These are phyloP conservation scores for Apis dorsata DNA, from an alignment of 1,140 invertebrate genomes.

Conservation along the genomic window DNA sequence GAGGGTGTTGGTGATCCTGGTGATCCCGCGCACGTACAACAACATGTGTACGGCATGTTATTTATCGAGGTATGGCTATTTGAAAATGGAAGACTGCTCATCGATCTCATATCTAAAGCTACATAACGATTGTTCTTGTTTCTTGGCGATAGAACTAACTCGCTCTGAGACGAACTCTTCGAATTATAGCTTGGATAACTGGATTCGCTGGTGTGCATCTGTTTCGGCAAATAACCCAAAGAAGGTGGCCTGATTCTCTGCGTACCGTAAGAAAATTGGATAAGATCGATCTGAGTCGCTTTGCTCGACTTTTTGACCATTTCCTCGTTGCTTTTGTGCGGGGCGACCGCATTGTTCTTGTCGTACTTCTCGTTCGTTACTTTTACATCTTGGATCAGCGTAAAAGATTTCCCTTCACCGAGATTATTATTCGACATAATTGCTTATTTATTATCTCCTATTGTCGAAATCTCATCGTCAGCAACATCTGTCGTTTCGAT, in stretches of 20 bases:
- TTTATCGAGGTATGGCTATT: conserved; percentile 42
- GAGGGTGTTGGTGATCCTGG: conserved; percentile 48
- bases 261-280: conserved; percentile 49
- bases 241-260: conserved; percentile 70
- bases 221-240: conserved; percentile 64
- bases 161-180: conserved; percentile 68
- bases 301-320: conserved; percentile 61
- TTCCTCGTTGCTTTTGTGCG: conserved; percentile 22
- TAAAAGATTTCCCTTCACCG: not conserved
- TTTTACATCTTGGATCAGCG: conserved; percentile 23
- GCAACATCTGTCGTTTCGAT: not conserved
- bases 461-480: not conserved
- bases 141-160: conserved; percentile 69
- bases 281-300: conserved; percentile 72
- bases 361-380: not conserved
- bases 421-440: conserved; percentile 32
- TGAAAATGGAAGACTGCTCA: conserved; percentile 58
- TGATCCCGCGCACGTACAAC: conserved; percentile 62
- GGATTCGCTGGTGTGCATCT: conserved; percentile 59
- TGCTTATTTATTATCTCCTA: not conserved
- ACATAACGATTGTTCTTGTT: conserved; percentile 68
- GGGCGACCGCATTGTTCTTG: not conserved
- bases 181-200: conserved; percentile 57
- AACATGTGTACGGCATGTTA: conserved; percentile 63
- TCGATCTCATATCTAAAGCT: conserved; percentile 72